Percentiles rank a stretch among this genome's conserved stretches.
phyloP scores from a whole-genome alignment of 2,888 invertebrate species.

The Prenolepis imparis region DNA sequence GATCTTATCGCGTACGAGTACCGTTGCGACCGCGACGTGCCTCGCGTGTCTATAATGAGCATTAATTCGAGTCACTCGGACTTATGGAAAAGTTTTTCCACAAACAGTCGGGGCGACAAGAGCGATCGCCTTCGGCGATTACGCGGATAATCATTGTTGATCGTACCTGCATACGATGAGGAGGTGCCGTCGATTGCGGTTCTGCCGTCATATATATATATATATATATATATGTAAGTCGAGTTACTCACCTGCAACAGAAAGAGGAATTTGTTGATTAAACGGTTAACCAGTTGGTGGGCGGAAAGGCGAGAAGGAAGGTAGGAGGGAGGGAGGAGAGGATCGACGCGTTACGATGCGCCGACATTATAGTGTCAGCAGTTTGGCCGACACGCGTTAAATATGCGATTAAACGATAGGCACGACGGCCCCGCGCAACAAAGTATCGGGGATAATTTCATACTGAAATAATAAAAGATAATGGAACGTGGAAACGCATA shows the following conservation, averaged over 20 bases:
- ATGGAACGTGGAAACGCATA: conserved; percentile 71
- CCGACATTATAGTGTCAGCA: conserved; percentile 52
- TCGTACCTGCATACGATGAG: conserved; percentile 7
- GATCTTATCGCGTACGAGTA: conserved; percentile 49
- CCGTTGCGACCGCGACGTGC: conserved; percentile 48
- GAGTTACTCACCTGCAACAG: conserved; percentile 76
- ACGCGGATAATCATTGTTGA: conserved; percentile 39
- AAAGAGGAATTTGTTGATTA: conserved; percentile 70
- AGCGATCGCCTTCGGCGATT: conserved; percentile 50
- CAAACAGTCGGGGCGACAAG: conserved; percentile 34
- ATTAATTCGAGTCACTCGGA: conserved; percentile 54
- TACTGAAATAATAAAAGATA: conserved; percentile 77
- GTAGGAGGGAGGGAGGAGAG: not conserved
- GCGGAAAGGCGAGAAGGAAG: not conserved
- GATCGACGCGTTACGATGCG: conserved; percentile 32
- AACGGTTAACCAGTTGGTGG: conserved; percentile 54
- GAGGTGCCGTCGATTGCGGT: conserved; percentile 31
- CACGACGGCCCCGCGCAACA: conserved; percentile 54
- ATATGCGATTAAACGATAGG: conserved; percentile 62
- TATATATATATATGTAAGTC: not conserved
- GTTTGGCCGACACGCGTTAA: conserved; percentile 63
- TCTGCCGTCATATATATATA: conserved; percentile 1
- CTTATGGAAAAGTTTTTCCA: conserved; percentile 55
- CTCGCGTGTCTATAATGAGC: conserved; percentile 52
- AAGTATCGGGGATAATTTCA: conserved; percentile 67